phyloP scores from a whole-genome alignment of 2,113 vertebrate species.

The Corythoichthys intestinalis region DNA sequence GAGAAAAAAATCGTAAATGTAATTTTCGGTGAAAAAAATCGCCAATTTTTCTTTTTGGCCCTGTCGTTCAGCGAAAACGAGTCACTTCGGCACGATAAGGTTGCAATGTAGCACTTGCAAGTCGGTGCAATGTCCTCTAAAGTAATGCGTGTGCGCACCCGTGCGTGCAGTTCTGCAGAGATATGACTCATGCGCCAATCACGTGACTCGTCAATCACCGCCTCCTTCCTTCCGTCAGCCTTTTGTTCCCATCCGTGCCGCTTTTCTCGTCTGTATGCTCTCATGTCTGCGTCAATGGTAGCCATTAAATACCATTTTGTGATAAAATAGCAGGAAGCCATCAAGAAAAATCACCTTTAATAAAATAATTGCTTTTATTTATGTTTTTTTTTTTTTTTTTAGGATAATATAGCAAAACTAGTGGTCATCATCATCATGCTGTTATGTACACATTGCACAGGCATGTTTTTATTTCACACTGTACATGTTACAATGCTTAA shows the following conservation, averaged over 20 bases:
- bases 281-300: background rate
- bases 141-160: slow-evolving; percentile 1
- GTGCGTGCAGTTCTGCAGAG: slow-evolving; percentile 58
- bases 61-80: too few relatives aligned
- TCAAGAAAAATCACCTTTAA: slow-evolving; percentile 79
- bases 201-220: slow-evolving; percentile 81
- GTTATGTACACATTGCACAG: slow-evolving; percentile 81
- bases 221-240: slow-evolving; percentile 21
- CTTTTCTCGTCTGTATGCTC: slow-evolving; percentile 17
- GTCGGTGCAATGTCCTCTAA: background rate
- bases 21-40: background rate
- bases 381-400: slow-evolving; percentile 7
- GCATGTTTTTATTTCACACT: slow-evolving; percentile 82
- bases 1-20: too few relatives aligned
- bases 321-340: slow-evolving; percentile 64
- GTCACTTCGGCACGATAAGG: background rate
- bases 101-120: background rate
- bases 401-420: slow-evolving; percentile 80
- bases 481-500: slow-evolving; percentile 82
- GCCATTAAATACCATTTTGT: background rate
- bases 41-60: background rate
- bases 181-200: slow-evolving; percentile 80
- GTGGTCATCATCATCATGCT: slow-evolving; percentile 73
- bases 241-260: slow-evolving; percentile 7
- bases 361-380: slow-evolving; percentile 84